These are phyloP conservation scores for Microcebus griseorufus DNA, from an alignment of 2,113 vertebrate species.

Conservation along the genomic window DNA sequence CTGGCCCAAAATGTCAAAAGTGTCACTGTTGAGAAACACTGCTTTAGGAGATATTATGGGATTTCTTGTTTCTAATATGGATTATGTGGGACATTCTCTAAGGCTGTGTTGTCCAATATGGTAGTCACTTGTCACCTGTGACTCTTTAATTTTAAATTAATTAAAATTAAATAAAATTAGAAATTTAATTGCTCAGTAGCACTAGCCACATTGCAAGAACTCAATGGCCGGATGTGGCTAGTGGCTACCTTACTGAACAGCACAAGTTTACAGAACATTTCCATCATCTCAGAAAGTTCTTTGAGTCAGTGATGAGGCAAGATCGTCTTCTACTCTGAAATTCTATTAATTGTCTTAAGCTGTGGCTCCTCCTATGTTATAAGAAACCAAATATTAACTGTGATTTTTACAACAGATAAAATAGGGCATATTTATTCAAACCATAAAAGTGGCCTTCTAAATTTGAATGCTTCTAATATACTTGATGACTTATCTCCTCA, in stretches of 20 bases:
- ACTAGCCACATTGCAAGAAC: background rate
- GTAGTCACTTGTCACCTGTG: background rate
- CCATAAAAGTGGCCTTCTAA: background rate
- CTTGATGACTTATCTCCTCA: background rate
- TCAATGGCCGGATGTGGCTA: background rate
- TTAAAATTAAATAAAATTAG: background rate
- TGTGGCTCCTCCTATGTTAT: background rate
- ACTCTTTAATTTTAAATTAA: background rate
- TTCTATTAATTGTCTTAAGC: background rate
- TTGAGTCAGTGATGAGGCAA: background rate
- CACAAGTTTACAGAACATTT: background rate
- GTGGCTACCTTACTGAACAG: no score
- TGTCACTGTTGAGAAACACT: background rate
- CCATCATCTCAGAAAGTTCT: background rate
- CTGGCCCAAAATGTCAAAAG: background rate
- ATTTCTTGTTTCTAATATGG: background rate
- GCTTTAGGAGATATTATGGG: background rate
- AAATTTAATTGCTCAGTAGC: background rate
- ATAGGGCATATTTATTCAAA: background rate
- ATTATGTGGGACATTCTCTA: background rate
- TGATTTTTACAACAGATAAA: conserved; percentile 10
- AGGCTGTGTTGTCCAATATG: background rate
- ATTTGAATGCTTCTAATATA: background rate
- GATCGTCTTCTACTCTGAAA: background rate
- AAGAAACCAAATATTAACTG: background rate